These are phyloP conservation scores for Phyllostomus discolor DNA, from an alignment of 2,113 vertebrate genomes.

Conservation along the genomic window DNA sequence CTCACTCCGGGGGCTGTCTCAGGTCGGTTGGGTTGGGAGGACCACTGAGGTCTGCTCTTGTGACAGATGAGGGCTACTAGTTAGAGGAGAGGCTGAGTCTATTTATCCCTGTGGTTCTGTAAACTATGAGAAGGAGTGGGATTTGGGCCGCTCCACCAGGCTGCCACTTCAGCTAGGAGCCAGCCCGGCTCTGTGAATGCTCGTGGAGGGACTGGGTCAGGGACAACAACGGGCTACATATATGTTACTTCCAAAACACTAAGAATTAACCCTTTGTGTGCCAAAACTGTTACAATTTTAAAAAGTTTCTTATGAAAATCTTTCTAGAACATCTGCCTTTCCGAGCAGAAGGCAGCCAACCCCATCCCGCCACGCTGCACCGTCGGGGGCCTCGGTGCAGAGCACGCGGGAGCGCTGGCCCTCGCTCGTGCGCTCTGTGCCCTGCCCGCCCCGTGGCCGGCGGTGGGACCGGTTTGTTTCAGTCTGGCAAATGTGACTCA, in stretches of 20 bases:
- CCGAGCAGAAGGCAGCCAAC: not conserved
- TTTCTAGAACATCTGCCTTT: not conserved
- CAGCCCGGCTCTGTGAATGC: not conserved
- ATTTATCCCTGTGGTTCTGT: not conserved
- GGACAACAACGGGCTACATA: not conserved
- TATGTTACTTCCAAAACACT: not conserved
- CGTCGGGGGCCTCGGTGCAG: accelerated
- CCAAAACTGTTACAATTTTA: not conserved
- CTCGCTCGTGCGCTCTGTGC: not conserved
- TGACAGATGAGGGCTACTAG: not conserved
- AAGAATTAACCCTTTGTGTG: not conserved
- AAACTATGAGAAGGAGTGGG: not conserved
- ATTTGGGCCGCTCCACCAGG: not conserved
- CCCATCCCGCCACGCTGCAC: not conserved
- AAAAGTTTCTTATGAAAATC: not conserved
- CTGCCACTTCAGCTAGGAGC: not conserved
- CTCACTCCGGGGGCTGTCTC: not conserved
- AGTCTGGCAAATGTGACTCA: too few relatives aligned
- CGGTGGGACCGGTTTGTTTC: too few relatives aligned
- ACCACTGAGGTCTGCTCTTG: not conserved
- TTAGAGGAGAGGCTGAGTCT: not conserved
- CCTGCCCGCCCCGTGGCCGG: not conserved
- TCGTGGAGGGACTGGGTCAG: not conserved
- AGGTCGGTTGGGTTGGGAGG: not conserved
- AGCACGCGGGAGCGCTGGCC: accelerated